Conservation (phyloP, 2,113 vertebrate species). For the Heterocephalus glaber region DNA sequence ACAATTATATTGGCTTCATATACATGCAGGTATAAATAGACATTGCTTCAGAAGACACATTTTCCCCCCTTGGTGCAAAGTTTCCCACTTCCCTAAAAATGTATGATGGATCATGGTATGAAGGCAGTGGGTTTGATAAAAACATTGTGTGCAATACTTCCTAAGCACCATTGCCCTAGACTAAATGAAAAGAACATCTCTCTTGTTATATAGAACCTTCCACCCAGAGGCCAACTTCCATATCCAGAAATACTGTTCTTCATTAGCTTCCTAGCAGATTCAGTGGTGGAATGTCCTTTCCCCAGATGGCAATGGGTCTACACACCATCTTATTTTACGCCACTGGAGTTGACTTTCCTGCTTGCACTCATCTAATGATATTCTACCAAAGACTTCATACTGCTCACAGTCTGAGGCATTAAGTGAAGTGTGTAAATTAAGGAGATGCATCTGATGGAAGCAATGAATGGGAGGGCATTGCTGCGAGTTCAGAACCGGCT, state of each 20-base stretch:
- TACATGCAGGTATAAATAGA: neutral
- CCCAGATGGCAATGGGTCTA: neutral
- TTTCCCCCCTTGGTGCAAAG: neutral
- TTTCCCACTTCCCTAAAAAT: neutral
- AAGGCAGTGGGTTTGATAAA: neutral
- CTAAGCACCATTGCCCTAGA: neutral
- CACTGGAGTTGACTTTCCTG: slow-evolving; percentile 39
- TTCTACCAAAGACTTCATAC: neutral
- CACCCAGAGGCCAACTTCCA: neutral
- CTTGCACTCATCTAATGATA: slow-evolving; percentile 16
- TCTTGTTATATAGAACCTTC: neutral
- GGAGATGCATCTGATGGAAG: neutral
- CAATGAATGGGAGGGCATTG: no score
- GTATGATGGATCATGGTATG: neutral
- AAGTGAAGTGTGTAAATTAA: neutral
- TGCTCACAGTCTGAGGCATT: neutral
- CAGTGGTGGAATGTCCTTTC: neutral
- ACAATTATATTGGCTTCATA: neutral
- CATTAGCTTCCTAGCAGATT: neutral
- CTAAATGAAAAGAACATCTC: neutral
- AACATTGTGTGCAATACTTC: neutral
- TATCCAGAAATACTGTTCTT: neutral
- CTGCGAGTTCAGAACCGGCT: neutral
- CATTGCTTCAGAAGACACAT: neutral
- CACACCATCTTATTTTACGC: neutral